Evolutionary conservation across 2,888 invertebrate species (phyloP).

Genomic region (Drosophila mimetica): DNA sequence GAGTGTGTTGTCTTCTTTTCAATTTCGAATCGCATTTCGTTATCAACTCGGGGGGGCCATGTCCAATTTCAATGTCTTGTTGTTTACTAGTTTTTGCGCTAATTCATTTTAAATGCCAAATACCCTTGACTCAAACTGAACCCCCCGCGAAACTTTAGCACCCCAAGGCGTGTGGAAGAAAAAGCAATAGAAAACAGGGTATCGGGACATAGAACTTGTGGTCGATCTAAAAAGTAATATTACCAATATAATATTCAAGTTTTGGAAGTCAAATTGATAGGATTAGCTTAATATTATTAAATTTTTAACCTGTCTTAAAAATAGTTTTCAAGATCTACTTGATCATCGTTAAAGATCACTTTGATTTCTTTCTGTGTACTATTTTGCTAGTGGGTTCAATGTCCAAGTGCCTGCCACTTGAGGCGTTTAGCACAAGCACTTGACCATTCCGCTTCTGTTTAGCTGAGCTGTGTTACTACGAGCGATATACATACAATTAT

Average conservation of each 20-base stretch:
- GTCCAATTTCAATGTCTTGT: slow-evolving; percentile 54
- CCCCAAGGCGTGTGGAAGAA: slow-evolving; percentile 13
- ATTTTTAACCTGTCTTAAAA: too few species aligned
- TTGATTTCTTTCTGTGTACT: slow-evolving; percentile 3
- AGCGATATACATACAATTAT: slow-evolving; percentile 19
- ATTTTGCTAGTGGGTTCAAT: slow-evolving; percentile 48
- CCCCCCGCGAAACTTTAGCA: slow-evolving; percentile 16
- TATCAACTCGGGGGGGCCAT: slow-evolving; percentile 45
- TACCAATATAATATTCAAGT: background rate
- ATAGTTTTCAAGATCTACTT: background rate
- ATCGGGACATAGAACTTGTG: background rate
- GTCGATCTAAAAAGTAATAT: background rate
- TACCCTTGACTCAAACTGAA: slow-evolving; percentile 19
- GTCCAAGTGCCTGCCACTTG: slow-evolving; percentile 66
- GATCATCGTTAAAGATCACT: background rate
- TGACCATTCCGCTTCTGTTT: slow-evolving; percentile 59
- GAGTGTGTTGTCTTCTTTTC: slow-evolving; percentile 5
- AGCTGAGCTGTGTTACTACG: slow-evolving; percentile 27
- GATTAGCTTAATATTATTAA: background rate
- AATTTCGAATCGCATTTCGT: slow-evolving; percentile 36
- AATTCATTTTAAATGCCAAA: slow-evolving; percentile 61
- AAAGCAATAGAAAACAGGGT: background rate
- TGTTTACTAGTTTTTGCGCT: slow-evolving; percentile 53
- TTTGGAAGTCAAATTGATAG: too few species aligned
- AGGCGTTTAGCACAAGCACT: slow-evolving; percentile 62